phyloP scores from a whole-genome alignment of 2,888 invertebrate species.

The Morinoia aosen region DNA sequence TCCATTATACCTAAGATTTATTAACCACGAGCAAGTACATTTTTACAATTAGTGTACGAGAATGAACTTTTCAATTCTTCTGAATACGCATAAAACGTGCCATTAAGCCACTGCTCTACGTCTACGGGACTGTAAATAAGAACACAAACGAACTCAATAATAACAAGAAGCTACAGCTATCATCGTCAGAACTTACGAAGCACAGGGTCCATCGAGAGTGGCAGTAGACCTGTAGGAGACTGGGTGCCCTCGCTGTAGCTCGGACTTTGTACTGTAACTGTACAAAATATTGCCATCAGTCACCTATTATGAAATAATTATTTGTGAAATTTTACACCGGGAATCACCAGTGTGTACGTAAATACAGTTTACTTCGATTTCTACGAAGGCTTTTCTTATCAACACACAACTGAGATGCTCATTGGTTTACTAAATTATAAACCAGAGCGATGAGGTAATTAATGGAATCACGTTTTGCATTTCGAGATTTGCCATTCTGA shows the following conservation, averaged over 20 bases:
- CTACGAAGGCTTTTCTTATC: neutral
- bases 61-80: too few relatives aligned
- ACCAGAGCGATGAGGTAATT: neutral
- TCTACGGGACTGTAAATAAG: too few relatives aligned
- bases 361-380: neutral
- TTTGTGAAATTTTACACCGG: neutral
- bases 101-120: too few relatives aligned
- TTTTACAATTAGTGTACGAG: too few relatives aligned
- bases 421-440: neutral
- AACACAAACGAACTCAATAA: too few relatives aligned
- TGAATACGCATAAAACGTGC: too few relatives aligned
- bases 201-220: slow-evolving; percentile 95
- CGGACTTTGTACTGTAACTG: slow-evolving; percentile 80
- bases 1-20: too few relatives aligned
- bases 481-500: too few relatives aligned
- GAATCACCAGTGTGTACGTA: neutral
- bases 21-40: too few relatives aligned
- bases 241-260: slow-evolving; percentile 85
- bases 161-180: neutral
- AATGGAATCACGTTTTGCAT: neutral
- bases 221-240: slow-evolving; percentile 83
- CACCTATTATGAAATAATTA: slow-evolving; percentile 6
- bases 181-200: slow-evolving; percentile 77
- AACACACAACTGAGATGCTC: neutral
- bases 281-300: slow-evolving; percentile 61